Evolutionary conservation across 2,888 invertebrate species (phyloP).

Genomic region (Monochamus alternatus): DNA sequence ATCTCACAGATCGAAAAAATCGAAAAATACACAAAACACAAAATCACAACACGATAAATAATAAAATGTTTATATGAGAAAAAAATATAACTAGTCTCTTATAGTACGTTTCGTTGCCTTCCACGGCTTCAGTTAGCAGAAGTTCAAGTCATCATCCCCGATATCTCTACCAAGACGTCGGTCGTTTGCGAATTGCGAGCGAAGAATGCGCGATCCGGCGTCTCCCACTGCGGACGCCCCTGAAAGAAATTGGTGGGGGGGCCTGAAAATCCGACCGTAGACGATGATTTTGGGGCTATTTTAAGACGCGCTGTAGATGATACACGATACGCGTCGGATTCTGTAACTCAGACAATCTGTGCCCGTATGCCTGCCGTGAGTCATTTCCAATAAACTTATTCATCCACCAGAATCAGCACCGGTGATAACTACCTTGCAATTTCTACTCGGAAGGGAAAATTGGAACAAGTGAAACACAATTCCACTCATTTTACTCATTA

Average conservation of each 20-base stretch:
- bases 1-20: slow-evolving; percentile 57
- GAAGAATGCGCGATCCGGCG: slow-evolving; percentile 78
- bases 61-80: slow-evolving; percentile 50
- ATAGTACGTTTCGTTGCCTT: slow-evolving; percentile 64
- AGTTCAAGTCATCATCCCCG: slow-evolving; percentile 85
- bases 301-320: slow-evolving; percentile 58
- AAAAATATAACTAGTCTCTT: slow-evolving; percentile 62
- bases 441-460: not conserved
- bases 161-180: slow-evolving; percentile 89
- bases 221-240: slow-evolving; percentile 66
- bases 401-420: not conserved
- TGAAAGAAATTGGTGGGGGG: slow-evolving; percentile 45
- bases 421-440: not conserved
- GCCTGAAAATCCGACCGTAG: slow-evolving; percentile 49
- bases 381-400: slow-evolving; percentile 40
- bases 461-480: not conserved
- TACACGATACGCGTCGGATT: slow-evolving; percentile 55
- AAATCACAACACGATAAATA: slow-evolving; percentile 65
- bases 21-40: slow-evolving; percentile 63
- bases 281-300: slow-evolving; percentile 62
- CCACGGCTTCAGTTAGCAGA: slow-evolving; percentile 78
- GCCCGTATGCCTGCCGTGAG: slow-evolving; percentile 43
- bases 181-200: slow-evolving; percentile 94
- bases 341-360: slow-evolving; percentile 38
- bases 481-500: not conserved